phyloP scores from a whole-genome alignment of 2,888 invertebrate species.

The Blastobasis adustella region DNA sequence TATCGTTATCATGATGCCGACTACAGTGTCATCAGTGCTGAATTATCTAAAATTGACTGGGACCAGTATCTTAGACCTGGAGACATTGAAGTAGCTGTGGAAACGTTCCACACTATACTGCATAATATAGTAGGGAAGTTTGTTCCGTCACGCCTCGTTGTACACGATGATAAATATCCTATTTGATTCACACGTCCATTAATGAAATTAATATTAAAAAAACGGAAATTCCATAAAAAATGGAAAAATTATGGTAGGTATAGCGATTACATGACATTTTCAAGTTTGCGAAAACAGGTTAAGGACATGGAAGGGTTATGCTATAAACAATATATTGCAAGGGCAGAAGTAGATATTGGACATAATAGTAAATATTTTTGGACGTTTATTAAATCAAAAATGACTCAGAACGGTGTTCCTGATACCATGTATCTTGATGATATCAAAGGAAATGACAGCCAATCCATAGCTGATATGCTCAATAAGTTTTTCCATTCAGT shows the following conservation, averaged over 20 bases:
- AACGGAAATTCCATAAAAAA: conserved; percentile 4
- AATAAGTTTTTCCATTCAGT: conserved; percentile 1
- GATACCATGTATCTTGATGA: neutral
- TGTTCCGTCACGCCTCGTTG: conserved; percentile 1
- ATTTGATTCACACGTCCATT: conserved; percentile 2
- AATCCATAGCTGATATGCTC: neutral
- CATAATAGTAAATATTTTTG: neutral
- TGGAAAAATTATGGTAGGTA: neutral
- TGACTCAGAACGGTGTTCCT: neutral
- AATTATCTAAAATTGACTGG: conserved; percentile 3
- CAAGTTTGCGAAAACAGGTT: neutral
- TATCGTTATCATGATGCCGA: neutral
- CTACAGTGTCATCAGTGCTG: neutral
- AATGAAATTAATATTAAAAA: conserved; percentile 7
- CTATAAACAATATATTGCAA: neutral
- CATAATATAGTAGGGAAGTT: neutral
- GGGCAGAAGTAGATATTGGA: neutral
- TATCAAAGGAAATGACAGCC: neutral
- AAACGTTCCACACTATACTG: conserved; percentile 5
- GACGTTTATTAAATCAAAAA: neutral
- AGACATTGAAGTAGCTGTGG: conserved; percentile 4
- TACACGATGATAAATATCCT: conserved; percentile 3
- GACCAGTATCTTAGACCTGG: neutral
- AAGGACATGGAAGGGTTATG: neutral
- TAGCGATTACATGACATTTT: neutral